A percentile compares a stretch with the other conserved stretches of the same genome.
These are phyloP conservation scores for Stomatorhinus ivindoensis DNA, from an alignment of 2,113 vertebrate genomes.

Conservation along the genomic window DNA sequence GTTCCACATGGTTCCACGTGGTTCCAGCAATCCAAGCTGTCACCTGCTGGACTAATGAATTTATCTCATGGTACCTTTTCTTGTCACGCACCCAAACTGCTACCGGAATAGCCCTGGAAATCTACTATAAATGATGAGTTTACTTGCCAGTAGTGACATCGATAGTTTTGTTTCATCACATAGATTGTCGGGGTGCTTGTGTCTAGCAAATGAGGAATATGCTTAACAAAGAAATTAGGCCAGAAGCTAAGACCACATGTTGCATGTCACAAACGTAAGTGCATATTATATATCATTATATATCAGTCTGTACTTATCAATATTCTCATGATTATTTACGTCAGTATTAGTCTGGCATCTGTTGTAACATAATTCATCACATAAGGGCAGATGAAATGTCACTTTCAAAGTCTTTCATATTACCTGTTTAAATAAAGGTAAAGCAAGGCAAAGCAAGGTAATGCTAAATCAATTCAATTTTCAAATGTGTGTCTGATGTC, in stretches of 20 bases:
- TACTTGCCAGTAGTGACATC: neutral
- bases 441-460: neutral
- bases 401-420: neutral
- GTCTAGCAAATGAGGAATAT: neutral
- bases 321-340: neutral
- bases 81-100: neutral
- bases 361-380: neutral
- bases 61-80: neutral
- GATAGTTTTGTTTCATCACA: neutral
- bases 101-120: neutral
- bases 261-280: neutral
- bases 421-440: neutral
- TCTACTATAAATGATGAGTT: neutral
- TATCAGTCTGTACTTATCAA: neutral
- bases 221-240: neutral
- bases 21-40: neutral
- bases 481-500: neutral
- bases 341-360: neutral
- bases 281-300: neutral
- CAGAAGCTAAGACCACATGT: neutral
- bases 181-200: neutral
- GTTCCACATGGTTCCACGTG: neutral
- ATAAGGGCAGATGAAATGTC: neutral
- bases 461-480: neutral
- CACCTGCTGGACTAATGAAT: neutral